Percentiles rank a stretch among this genome's conserved stretches.
phyloP scores from a whole-genome alignment of 2,797 vertebrate species.

The Coilia nasus region DNA sequence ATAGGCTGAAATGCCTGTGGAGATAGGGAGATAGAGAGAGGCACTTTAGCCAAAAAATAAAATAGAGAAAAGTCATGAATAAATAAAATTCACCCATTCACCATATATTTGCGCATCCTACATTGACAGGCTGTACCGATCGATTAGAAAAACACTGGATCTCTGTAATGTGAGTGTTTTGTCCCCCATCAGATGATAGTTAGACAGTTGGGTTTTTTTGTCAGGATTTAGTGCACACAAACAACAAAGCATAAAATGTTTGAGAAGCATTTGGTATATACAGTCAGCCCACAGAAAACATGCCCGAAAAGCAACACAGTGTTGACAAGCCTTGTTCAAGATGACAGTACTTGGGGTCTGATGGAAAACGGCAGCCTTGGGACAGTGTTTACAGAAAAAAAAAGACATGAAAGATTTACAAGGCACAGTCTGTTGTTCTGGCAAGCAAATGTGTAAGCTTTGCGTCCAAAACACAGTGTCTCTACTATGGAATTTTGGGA shows the following conservation, averaged over 20 bases:
- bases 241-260: not conserved
- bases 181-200: not conserved
- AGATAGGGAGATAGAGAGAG: not conserved
- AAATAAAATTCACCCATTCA: not conserved
- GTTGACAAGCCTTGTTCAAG: not conserved
- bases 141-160: not conserved
- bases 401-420: conserved; percentile 30
- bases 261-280: not conserved
- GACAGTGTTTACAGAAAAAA: conserved; percentile 36
- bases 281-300: not conserved
- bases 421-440: conserved; percentile 25
- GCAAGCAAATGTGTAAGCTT: conserved; percentile 18
- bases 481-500: conserved; percentile 37
- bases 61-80: not conserved
- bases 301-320: not conserved
- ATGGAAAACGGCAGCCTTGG: not conserved
- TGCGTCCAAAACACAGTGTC: conserved; percentile 39
- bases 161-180: not conserved
- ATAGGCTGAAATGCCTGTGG: not conserved
- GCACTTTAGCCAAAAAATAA: not conserved
- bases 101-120: not conserved
- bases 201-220: not conserved
- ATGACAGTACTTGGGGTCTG: not conserved
- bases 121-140: not conserved
- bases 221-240: not conserved